Conservation (phyloP, 2,888 invertebrate species). For the Galeopsomyia nigrocyanea region DNA sequence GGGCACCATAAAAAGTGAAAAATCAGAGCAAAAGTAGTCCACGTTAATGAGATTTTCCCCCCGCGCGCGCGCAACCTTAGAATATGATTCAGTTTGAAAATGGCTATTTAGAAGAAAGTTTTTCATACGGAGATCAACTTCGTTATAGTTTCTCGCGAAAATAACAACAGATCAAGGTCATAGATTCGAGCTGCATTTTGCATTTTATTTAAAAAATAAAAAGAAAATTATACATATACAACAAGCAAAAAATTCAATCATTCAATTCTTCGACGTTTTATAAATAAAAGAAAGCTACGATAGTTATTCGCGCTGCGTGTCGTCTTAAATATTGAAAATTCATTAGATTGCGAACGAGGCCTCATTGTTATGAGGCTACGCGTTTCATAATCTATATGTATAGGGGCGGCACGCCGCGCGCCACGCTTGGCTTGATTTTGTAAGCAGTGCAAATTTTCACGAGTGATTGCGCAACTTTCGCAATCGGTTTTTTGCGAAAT, state of each 20-base stretch:
- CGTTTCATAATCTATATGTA: conserved; percentile 11
- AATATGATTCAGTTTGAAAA: conserved; percentile 8
- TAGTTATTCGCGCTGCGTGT: background rate
- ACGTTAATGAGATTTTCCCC: no score
- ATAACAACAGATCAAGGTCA: conserved; percentile 26
- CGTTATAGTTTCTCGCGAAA: conserved; percentile 13
- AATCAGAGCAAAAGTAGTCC: no score
- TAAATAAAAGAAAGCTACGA: background rate
- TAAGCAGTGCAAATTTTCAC: conserved; percentile 2
- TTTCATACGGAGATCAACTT: conserved; percentile 15
- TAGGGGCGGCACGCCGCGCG: no score
- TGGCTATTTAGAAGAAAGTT: conserved; percentile 16
- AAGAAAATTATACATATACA: no score
- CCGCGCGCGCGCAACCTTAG: no score
- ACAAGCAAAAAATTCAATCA: background rate
- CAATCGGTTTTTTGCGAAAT: conserved; percentile 3
- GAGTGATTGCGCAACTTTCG: background rate
- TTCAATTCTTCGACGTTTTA: conserved; percentile 2
- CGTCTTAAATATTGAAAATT: conserved; percentile 36
- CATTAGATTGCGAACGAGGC: conserved; percentile 25
- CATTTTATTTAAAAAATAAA: no score
- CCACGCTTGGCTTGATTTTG: conserved; percentile 15
- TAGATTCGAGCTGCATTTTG: background rate
- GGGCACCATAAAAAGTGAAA: background rate
- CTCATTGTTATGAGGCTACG: conserved; percentile 15